Evolutionary conservation across 2,797 vertebrate species (phyloP), one percentile per base, ranked within the genome.

Genomic region (Poeciliopsis presidionis): DNA sequence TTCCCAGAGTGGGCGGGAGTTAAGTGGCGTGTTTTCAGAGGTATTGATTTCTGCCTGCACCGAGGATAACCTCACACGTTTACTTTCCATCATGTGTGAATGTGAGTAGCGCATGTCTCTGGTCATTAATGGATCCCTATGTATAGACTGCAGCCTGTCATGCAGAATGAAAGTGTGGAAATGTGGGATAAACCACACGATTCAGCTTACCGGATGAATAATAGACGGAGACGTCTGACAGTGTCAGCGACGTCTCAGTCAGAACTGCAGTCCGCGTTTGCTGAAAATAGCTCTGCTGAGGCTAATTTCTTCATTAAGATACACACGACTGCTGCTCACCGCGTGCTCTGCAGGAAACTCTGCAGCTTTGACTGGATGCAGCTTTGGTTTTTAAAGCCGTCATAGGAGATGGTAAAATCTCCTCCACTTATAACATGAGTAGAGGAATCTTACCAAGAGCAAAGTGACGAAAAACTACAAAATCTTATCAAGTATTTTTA

Each of bases 11-110:
- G 18, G 73, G 57, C 7, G 61, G 75, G 80, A 85, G 80, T 89
- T 91, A 91, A 91, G 88, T 89, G 90, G 81, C 78, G 36, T 86
- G 84, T 79, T 82, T 90, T 90, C 87, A 88, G 82, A 85, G 77
- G 77, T 91, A 93, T 93, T 90, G 92, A 93, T 92, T 89, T 81
- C 73, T 79, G 80, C 81, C 79, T 88, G 84, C 86, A 86, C 88
- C 18, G 70, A 86, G 78, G 65, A 53, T 89, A 86, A 92, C 90
- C 88, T 90, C 89, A 73, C 89, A 80, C 63, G 75, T 90, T 87
- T 77, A 83, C 83, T 87, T 85, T 81, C 78, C 84, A 74, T 77
- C 81, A 77, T 78, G 72, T 75, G 80, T 30, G 79, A 80, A 81
- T 87, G 84, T 70, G 88, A 90, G 87, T 12, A 25, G 70, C 47